These are phyloP conservation scores for Cyphomyrus plagiostoma DNA, from an alignment of 2,113 vertebrate genomes.

Conservation along the genomic window DNA sequence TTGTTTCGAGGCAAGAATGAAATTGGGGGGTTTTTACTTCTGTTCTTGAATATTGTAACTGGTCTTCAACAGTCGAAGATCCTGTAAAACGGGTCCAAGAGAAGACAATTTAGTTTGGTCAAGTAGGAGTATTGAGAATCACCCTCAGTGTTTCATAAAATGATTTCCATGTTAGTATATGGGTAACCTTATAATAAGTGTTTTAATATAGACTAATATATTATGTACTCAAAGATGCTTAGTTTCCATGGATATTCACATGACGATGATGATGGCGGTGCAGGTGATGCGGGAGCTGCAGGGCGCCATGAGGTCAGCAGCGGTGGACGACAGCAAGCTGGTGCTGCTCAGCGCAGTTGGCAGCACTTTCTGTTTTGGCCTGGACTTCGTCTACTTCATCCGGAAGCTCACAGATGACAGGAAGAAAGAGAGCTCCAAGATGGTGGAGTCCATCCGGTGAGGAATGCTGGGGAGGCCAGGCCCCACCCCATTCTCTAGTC, in stretches of 20 bases:
- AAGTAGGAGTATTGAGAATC: no score
- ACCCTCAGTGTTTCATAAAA: background rate
- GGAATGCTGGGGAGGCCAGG: background rate
- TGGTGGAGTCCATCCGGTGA: conserved; percentile 95
- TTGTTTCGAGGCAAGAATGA: no score
- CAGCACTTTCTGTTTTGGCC: conserved; percentile 86
- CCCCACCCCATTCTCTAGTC: background rate
- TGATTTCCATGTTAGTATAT: background rate
- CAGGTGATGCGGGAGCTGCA: conserved; percentile 99
- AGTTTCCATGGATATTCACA: background rate
- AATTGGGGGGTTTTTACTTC: no score
- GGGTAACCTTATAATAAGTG: background rate
- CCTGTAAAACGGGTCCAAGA: no score
- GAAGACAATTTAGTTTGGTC: no score
- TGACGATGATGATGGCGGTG: background rate
- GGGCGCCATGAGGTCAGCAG: conserved; percentile 89
- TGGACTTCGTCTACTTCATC: conserved; percentile 95
- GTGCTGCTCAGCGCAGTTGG: conserved; percentile 87
- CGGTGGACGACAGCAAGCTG: conserved; percentile 92
- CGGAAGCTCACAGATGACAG: conserved; percentile 87
- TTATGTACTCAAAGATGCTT: background rate
- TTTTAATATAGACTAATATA: background rate
- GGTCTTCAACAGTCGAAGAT: no score
- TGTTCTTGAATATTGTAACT: no score
- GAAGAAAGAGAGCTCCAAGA: conserved; percentile 92